Conservation (phyloP, 2,113 vertebrate genomes). For the Periophthalmus modestus region DNA sequence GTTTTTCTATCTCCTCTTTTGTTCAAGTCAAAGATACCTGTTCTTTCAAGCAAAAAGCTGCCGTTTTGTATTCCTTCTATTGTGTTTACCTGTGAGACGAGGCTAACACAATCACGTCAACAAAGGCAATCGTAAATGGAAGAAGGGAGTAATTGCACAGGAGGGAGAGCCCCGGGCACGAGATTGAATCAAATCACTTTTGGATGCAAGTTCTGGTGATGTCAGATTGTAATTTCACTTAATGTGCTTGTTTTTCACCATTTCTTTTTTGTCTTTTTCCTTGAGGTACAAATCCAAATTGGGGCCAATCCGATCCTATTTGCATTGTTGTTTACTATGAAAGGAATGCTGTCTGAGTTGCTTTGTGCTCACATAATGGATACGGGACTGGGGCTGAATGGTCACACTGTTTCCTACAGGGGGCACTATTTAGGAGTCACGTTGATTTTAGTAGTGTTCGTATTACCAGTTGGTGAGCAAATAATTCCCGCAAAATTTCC, state of each 20-base stretch:
- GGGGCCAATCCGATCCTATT: conserved; percentile 60
- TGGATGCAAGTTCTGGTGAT: conserved; percentile 54
- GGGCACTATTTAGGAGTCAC: no score
- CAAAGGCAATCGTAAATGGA: conserved; percentile 35
- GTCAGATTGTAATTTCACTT: conserved; percentile 57
- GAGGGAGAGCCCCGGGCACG: conserved; percentile 37
- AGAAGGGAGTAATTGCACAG: conserved; percentile 45
- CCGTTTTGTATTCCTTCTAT: conserved; percentile 18
- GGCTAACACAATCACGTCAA: conserved; percentile 30
- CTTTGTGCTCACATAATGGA: conserved; percentile 59
- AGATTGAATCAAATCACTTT: conserved; percentile 43
- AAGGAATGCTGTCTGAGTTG: conserved; percentile 45
- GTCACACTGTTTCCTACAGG: no score
- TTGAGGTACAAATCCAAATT: conserved; percentile 59
- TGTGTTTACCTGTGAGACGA: conserved; percentile 35
- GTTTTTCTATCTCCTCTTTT: not conserved
- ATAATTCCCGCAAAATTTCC: no score
- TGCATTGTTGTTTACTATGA: conserved; percentile 62
- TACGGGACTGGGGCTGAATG: conserved; percentile 29
- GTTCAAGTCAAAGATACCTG: conserved; percentile 5
- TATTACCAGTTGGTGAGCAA: no score
- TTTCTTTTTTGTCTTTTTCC: conserved; percentile 39
- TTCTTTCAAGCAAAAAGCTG: conserved; percentile 14
- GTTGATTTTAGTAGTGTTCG: no score
- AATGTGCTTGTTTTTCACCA: conserved; percentile 50